A percentile compares a stretch with the other conserved stretches of the same genome.
These are phyloP conservation scores for Pseudococcus longispinus DNA, from an alignment of 2,888 invertebrate genomes.

Conservation along the genomic window DNA sequence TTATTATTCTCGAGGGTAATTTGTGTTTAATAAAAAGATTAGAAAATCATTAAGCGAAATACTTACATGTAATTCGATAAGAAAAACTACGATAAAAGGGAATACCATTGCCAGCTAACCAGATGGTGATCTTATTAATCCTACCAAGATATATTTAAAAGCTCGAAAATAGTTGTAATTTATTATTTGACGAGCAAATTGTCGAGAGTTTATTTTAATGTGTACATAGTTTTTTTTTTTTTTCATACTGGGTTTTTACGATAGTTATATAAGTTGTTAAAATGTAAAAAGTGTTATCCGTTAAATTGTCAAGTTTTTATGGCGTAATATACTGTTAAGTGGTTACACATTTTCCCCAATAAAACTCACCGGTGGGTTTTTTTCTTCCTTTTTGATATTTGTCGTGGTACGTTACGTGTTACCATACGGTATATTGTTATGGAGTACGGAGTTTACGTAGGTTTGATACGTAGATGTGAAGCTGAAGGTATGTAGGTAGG, in stretches of 20 bases:
- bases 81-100: neutral
- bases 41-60: neutral
- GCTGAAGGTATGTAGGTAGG: too few relatives aligned
- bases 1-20: neutral
- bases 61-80: neutral
- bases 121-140: neutral
- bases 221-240: neutral
- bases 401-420: too few relatives aligned
- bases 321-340: neutral
- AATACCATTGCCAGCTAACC: neutral
- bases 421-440: neutral
- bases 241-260: neutral
- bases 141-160: neutral
- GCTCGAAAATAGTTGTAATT: neutral
- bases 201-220: constrained; percentile 3
- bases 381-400: neutral
- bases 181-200: neutral
- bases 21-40: neutral
- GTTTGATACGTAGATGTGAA: neutral
- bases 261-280: constrained; percentile 16
- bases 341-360: neutral
- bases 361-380: neutral
- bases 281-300: constrained; percentile 16
- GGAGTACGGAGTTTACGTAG: neutral
- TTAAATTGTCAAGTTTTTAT: constrained; percentile 40